Conservation (phyloP, 1,140 invertebrate species). For the Brachionus rotundiformis region DNA sequence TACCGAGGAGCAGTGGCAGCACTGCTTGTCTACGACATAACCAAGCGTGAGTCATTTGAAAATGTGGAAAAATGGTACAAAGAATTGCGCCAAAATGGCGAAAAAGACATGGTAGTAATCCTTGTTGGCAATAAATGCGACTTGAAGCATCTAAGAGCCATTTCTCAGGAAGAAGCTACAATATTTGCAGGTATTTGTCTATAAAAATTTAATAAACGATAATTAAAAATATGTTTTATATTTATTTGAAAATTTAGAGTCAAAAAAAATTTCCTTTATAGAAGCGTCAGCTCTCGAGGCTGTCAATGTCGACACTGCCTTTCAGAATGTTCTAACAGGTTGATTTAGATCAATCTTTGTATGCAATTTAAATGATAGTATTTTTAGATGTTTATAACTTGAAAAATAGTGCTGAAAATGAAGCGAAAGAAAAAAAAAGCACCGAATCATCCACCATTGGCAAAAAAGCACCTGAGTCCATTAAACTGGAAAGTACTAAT, state of each 20-base stretch:
- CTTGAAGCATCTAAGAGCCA: slow-evolving; percentile 48
- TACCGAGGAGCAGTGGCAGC: slow-evolving; percentile 83
- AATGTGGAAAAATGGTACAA: slow-evolving; percentile 99
- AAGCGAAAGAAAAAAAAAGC: not conserved
- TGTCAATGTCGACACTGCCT: slow-evolving; percentile 98
- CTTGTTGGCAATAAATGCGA: slow-evolving; percentile 72
- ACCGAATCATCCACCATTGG: not conserved
- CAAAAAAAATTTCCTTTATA: slow-evolving; percentile 95
- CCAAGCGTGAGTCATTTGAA: slow-evolving; percentile 93
- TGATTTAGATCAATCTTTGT: not conserved
- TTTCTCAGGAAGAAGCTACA: slow-evolving; percentile 49
- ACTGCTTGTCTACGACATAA: slow-evolving; percentile 86
- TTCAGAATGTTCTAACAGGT: slow-evolving; percentile 99
- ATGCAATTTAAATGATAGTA: not conserved
- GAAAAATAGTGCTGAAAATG: not conserved
- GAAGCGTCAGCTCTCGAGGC: slow-evolving; percentile 99
- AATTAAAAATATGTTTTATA: not conserved
- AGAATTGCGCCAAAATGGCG: slow-evolving; percentile 93
- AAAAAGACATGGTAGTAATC: slow-evolving; percentile 98
- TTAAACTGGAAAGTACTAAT: slow-evolving; percentile 2
- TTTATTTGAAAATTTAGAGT: slow-evolving; percentile 68
- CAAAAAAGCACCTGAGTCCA: slow-evolving; percentile 1
- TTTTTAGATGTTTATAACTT: not conserved
- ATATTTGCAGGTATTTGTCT: slow-evolving; percentile 52
- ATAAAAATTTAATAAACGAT: no score